phyloP scores from a whole-genome alignment of 1,140 invertebrate species.

The Dinoponera quadriceps region DNA sequence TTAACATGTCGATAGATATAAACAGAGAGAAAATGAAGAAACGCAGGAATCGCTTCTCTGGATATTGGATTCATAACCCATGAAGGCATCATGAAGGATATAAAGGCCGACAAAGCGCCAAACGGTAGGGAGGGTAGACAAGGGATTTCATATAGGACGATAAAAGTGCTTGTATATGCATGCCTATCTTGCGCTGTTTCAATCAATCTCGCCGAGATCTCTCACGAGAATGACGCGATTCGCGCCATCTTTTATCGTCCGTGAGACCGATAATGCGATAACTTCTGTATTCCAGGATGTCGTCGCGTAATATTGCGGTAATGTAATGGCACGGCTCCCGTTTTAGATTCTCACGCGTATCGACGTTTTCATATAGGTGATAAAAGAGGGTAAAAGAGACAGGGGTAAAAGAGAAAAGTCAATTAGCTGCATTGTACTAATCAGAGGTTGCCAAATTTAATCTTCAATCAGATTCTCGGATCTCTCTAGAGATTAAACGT shows the following conservation, averaged over 20 bases:
- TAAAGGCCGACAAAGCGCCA: constrained; percentile 48
- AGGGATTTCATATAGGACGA: constrained; percentile 41
- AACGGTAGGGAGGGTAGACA: constrained; percentile 23
- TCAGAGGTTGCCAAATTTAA: too few species aligned
- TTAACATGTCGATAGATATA: background rate
- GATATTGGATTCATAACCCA: constrained; percentile 50
- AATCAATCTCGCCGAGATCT: constrained; percentile 39
- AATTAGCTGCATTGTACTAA: too few species aligned
- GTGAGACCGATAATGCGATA: constrained; percentile 17
- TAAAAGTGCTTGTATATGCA: constrained; percentile 51
- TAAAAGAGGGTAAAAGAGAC: too few species aligned
- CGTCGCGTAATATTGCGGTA: constrained; percentile 1
- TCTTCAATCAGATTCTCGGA: too few species aligned
- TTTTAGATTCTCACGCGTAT: too few species aligned
- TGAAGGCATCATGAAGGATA: constrained; percentile 34
- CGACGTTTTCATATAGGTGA: too few species aligned
- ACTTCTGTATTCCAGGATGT: constrained; percentile 1
- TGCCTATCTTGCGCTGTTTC: constrained; percentile 36
- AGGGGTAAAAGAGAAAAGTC: too few species aligned
- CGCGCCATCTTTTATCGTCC: constrained; percentile 3
- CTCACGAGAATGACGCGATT: constrained; percentile 8
- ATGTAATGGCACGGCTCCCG: background rate
- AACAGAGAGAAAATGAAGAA: constrained; percentile 22
- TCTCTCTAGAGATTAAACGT: too few species aligned
- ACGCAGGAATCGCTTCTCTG: constrained; percentile 15